Evolutionary conservation across 2,888 invertebrate species (phyloP).

Genomic region (Sarcophaga subvicina): DNA sequence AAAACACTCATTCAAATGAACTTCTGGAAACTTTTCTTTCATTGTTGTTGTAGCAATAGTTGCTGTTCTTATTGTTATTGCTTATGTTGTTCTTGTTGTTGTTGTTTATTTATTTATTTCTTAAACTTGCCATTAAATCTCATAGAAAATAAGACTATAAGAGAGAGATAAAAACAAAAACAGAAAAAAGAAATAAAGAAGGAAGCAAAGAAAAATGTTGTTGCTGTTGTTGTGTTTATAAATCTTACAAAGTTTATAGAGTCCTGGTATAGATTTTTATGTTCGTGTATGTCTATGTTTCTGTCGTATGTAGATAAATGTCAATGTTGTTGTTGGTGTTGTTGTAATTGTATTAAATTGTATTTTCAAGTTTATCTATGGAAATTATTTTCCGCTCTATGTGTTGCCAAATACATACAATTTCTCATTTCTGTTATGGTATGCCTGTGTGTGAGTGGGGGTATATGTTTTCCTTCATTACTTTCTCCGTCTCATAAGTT

Average conservation of each 20-base stretch:
- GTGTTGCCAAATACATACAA: constrained; percentile 67
- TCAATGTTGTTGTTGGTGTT: neutral
- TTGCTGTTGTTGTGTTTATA: constrained; percentile 24
- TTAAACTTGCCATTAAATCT: constrained; percentile 66
- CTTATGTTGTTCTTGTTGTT: constrained; percentile 17
- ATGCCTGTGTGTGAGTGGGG: too few species aligned
- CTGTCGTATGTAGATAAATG: neutral
- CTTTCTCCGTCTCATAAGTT: too few species aligned
- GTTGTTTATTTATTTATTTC: constrained; percentile 55
- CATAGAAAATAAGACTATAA: constrained; percentile 61
- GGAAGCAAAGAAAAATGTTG: constrained; percentile 34
- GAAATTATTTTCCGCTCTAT: constrained; percentile 71
- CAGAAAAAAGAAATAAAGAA: constrained; percentile 32
- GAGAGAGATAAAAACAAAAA: constrained; percentile 5
- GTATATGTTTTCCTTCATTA: too few species aligned
- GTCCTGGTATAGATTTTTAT: constrained; percentile 29
- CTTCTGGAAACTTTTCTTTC: constrained; percentile 39
- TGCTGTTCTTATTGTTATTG: neutral
- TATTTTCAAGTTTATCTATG: constrained; percentile 71
- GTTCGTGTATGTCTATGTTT: too few species aligned
- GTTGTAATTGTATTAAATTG: constrained; percentile 59
- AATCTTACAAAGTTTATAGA: constrained; percentile 31
- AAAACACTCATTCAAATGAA: constrained; percentile 48
- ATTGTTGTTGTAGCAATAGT: neutral
- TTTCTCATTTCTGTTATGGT: constrained; percentile 23